Evolutionary conservation across 2,113 vertebrate genomes (phyloP).

Genomic region (Poeciliopsis turrubarensis): DNA sequence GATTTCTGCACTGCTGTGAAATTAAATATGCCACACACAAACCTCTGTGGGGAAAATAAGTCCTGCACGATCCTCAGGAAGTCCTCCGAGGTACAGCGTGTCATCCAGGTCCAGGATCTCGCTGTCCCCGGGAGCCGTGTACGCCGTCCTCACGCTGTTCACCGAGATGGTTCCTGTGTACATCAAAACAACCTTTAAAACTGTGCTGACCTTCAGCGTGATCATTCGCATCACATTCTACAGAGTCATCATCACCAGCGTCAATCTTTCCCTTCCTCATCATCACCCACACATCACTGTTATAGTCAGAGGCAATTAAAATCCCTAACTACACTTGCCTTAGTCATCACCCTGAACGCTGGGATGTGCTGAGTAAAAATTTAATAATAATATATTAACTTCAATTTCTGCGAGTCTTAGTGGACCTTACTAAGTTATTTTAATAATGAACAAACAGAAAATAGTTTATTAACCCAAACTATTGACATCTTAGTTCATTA

Average conservation of each 20-base stretch:
- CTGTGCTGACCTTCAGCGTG: slow-evolving; percentile 33
- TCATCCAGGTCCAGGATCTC: slow-evolving; percentile 98
- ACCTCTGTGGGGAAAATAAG: slow-evolving; percentile 96
- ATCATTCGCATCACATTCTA: slow-evolving; percentile 42
- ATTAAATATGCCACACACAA: background rate
- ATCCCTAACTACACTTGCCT: slow-evolving; percentile 17
- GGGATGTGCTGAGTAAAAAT: background rate
- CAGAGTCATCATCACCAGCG: slow-evolving; percentile 23
- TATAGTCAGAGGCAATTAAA: slow-evolving; percentile 41
- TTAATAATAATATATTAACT: background rate
- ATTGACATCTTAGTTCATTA: too few species aligned
- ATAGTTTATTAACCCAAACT: too few species aligned
- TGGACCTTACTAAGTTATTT: too few species aligned
- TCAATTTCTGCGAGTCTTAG: too few species aligned
- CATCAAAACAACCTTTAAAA: slow-evolving; percentile 43
- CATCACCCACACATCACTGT: slow-evolving; percentile 28
- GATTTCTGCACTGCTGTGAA: background rate
- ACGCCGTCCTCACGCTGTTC: slow-evolving; percentile 93
- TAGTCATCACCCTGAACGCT: slow-evolving; percentile 24
- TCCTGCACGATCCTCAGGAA: slow-evolving; percentile 95
- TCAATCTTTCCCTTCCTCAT: slow-evolving; percentile 29
- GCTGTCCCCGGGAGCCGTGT: slow-evolving; percentile 97
- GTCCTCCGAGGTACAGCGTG: slow-evolving; percentile 93
- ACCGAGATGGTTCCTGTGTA: slow-evolving; percentile 94
- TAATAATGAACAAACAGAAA: too few species aligned